These are phyloP conservation scores for Notothenia coriiceps DNA, from an alignment of 2,113 vertebrate genomes.

Conservation along the genomic window DNA sequence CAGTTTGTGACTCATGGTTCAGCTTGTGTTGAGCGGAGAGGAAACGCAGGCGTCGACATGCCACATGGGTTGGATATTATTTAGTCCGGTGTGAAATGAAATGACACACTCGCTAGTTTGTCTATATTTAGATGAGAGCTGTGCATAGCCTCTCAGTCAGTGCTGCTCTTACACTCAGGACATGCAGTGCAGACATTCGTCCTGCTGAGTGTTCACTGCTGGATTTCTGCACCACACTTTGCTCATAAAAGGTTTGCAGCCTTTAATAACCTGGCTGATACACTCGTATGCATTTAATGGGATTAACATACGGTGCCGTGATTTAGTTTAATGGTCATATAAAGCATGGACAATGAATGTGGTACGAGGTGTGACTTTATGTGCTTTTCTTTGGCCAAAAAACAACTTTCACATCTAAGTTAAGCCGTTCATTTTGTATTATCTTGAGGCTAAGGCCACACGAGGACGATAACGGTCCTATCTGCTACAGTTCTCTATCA, in stretches of 20 bases:
- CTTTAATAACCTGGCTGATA: background rate
- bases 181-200: background rate
- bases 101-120: constrained; percentile 32
- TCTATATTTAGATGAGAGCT: constrained; percentile 67
- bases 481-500: no score
- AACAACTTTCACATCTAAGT: background rate
- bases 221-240: background rate
- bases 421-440: background rate
- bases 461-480: no score
- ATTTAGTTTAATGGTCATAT: constrained; percentile 8
- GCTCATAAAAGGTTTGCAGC: background rate
- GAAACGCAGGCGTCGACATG: constrained; percentile 8
- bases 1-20: background rate
- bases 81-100: constrained; percentile 62
- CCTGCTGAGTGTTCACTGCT: constrained; percentile 18
- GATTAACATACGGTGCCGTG: background rate
- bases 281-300: background rate
- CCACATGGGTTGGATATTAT: constrained; percentile 34
- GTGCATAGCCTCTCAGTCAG: constrained; percentile 19
- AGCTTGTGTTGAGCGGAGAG: constrained; percentile 1
- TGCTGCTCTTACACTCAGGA: background rate
- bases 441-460: background rate
- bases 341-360: background rate
- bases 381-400: background rate
- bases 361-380: background rate